Evolutionary conservation across 2,888 invertebrate species (phyloP).

Genomic region (Tanaodytes sp.): DNA sequence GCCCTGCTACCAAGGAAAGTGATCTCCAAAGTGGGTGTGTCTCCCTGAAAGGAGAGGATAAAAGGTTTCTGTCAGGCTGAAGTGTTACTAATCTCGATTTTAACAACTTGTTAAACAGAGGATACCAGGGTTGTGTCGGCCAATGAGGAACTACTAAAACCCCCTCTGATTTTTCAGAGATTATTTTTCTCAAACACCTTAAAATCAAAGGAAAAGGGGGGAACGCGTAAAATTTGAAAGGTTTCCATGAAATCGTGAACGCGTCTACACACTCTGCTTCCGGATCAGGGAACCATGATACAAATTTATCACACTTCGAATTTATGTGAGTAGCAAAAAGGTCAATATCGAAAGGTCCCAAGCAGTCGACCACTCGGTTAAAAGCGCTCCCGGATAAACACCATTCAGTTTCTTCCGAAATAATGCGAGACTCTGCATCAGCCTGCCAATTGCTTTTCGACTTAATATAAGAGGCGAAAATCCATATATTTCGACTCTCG

Average conservation of each 20-base stretch:
- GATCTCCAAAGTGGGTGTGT: conserved; percentile 13
- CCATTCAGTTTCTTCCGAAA: conserved; percentile 3
- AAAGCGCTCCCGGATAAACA: background rate
- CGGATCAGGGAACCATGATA: conserved; percentile 12
- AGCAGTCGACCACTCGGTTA: background rate
- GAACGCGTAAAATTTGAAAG: conserved; percentile 1
- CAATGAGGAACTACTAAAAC: conserved; percentile 20
- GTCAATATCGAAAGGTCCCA: conserved; percentile 1
- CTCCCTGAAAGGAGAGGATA: conserved; percentile 28
- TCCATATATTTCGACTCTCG: background rate
- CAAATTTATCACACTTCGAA: background rate
- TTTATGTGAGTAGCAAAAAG: conserved; percentile 5
- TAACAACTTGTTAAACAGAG: conserved; percentile 12
- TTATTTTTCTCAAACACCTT: conserved; percentile 38
- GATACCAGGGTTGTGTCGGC: conserved; percentile 13
- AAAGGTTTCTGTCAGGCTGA: conserved; percentile 9
- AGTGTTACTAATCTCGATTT: conserved; percentile 20
- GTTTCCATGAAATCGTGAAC: background rate
- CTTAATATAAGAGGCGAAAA: background rate
- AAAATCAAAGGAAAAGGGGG: conserved; percentile 1
- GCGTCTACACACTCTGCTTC: background rate
- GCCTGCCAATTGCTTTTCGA: background rate
- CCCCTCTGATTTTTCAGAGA: conserved; percentile 28
- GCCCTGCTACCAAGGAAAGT: conserved; percentile 14
- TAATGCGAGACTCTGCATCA: background rate